Base-by-base conservation (phyloP, 2,888 invertebrate genomes). In the Crossocerus cetratus region DNA sequence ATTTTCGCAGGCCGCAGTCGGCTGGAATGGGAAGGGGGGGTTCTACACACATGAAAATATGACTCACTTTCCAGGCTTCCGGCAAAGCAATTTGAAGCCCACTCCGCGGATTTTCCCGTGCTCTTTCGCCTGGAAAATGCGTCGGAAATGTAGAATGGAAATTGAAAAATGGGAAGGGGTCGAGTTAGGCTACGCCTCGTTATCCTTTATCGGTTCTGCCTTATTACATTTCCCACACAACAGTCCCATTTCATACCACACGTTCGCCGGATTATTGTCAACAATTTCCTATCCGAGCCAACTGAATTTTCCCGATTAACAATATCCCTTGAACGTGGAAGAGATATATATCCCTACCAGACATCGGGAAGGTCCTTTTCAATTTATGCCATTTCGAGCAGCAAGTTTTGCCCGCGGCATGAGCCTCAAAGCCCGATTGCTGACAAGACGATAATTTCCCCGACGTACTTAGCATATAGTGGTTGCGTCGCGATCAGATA, bases 91-190 rank as follows among this genome's bases (percentile, higher is more conserved):
- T 80, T 75, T 76, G 66, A 62, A 71, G 59, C 32, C 69, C 69
- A 72, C 80, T 82, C 80, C 76, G 80, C 67, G 69, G 73, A 69
- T 77, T 80, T 80, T 77, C 66, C 68, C 62, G 59, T 74, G 76
- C 42, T 43, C 69, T 65, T 54, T 76, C 79, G 23, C 61, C 71
- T 42, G 80, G 80, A 83, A 83, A 84, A 82, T 61, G 20, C 63
- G 54, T 67, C 65, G 69, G 72, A 80, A 78, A 81, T 69, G 74
- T 74, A 71, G 75, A 80, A 73, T 72, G 76, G 78, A 76, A 76
- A 84, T 80, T 80, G 82, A 82, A 83, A 83, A 83, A 83, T 83
- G 72, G 75, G 49, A 69, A 71, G 70, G 78, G 70, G 43, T 65
- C 55, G 59, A 54, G 70, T 69, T 70, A 68, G 61, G 61, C 60